Evolutionary conservation across 2,888 invertebrate genomes (phyloP), one percentile per base, ranked within the genome.

Genomic region (Stegana nigrithorax): DNA sequence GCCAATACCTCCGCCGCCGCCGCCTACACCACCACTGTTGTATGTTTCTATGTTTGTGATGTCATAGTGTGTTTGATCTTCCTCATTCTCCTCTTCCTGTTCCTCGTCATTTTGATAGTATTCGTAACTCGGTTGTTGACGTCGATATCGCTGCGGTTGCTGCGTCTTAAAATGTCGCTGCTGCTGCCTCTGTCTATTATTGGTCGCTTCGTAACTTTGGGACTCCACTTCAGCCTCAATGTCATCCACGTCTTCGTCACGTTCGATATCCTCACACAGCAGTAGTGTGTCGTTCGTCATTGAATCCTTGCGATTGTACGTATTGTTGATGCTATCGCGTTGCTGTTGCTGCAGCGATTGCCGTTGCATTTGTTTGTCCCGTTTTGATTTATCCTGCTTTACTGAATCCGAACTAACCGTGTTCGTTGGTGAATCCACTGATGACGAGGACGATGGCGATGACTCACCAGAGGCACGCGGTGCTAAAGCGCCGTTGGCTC

Each of bases 391-490:
- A 29, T 72, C 76, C 50, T 81, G 74, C 67, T 82, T 82, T 25
- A 79, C 77, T 45, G 83, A 84, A 71, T 85, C 84, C 32, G 82
- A 82, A 60, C 80, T 84, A 55, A 75, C 71, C 50, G 81, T 73
- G 63, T 82, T 83, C 23, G 78, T 80, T n/a, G 84, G 82, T 8
- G 84, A 85, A 63, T 85, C 85, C 64, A 85, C 85, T 10, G 83
- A 84, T 23, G 85, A 86, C 7, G 86, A 86, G 7, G 85, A 85
- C 17, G 86, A 85, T 55, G 86, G 86, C 60, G 84, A 85, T 10
- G 86, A 85, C 72, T 86, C 86, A 27, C 86, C 85, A 39, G 85
- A 86, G 55, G 86, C 86, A 65, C 84, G 81, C 14, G 86, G 86
- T 56, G 86, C 86, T 65, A 85, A 70, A 3, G 85, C 83, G 59